These are phyloP conservation scores for Onychorhynchus coronatus DNA, from an alignment of 2,113 vertebrate genomes.

Conservation along the genomic window DNA sequence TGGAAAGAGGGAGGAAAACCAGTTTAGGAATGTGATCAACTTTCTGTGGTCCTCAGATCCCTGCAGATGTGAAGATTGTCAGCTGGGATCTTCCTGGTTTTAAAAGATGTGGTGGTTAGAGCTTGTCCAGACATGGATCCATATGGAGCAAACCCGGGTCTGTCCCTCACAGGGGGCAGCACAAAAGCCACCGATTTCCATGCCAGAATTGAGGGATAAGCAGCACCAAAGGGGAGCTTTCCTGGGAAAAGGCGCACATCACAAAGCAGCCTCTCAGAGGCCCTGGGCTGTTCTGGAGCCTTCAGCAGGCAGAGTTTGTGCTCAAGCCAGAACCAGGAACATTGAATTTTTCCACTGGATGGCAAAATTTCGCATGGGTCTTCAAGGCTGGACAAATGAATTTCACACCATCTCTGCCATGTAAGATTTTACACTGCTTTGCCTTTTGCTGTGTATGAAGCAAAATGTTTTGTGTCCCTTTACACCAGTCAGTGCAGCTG, in stretches of 20 bases:
- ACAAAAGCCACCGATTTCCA: not conserved
- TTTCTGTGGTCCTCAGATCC: not conserved
- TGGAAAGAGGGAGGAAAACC: not conserved
- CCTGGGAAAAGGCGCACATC: not conserved
- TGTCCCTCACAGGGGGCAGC: not conserved
- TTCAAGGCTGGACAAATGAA: not conserved
- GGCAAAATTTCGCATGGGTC: not conserved
- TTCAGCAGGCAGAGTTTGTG: not conserved
- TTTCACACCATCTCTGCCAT: not conserved
- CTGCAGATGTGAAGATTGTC: not conserved
- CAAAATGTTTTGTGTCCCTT: not conserved
- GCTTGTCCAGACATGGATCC: not conserved
- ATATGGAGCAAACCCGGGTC: not conserved
- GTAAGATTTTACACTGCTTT: not conserved
- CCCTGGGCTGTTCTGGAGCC: not conserved
- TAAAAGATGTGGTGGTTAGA: not conserved
- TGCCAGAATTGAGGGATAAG: not conserved
- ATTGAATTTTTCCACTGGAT: not conserved
- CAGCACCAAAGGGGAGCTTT: not conserved
- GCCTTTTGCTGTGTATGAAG: fast-evolving
- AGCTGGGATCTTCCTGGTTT: not conserved
- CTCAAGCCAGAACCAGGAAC: not conserved
- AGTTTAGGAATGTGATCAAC: not conserved
- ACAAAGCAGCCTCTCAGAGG: not conserved
- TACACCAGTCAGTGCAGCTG: not conserved